Evolutionary conservation across 1,140 invertebrate genomes (phyloP).

Genomic region (Sycobia sp.): DNA sequence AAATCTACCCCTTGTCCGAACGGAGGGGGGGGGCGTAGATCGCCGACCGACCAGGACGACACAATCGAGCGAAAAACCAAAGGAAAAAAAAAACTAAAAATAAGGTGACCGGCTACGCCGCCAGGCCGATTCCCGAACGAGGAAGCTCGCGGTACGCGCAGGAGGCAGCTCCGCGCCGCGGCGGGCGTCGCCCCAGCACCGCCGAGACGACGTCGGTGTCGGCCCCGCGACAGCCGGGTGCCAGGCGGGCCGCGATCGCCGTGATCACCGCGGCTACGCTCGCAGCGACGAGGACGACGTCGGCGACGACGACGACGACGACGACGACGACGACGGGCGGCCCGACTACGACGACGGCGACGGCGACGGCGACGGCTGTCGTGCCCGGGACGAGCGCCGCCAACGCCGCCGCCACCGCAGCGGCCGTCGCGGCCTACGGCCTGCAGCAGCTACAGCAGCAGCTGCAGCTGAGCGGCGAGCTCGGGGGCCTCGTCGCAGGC

Average conservation of each 20-base stretch:
- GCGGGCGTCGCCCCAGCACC: constrained; percentile 60
- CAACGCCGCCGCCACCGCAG: constrained; percentile 47
- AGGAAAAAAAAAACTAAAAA: no score
- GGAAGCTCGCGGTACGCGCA: no score
- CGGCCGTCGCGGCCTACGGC: constrained; percentile 24
- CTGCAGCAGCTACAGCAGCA: constrained; percentile 41
- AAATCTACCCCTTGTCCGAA: no score
- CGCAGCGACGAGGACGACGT: constrained; percentile 32
- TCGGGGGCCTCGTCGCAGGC: not conserved
- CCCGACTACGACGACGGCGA: constrained; percentile 49
- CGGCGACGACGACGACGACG: no score
- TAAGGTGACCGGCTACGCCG: no score
- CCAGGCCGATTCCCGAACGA: no score
- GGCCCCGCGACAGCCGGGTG: constrained; percentile 54
- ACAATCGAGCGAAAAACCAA: no score
- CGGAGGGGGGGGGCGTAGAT: no score
- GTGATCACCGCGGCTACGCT: constrained; percentile 49
- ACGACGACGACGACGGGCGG: constrained; percentile 20
- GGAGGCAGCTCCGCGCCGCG: constrained; percentile 57
- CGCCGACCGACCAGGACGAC: no score
- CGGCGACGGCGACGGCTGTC: constrained; percentile 47
- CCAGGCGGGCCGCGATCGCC: no score
- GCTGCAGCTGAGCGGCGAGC: constrained; percentile 10
- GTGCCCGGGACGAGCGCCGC: no score
- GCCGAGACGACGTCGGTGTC: constrained; percentile 61